Conservation (phyloP, 2,113 vertebrate species). For the Peromyscus leucopus region DNA sequence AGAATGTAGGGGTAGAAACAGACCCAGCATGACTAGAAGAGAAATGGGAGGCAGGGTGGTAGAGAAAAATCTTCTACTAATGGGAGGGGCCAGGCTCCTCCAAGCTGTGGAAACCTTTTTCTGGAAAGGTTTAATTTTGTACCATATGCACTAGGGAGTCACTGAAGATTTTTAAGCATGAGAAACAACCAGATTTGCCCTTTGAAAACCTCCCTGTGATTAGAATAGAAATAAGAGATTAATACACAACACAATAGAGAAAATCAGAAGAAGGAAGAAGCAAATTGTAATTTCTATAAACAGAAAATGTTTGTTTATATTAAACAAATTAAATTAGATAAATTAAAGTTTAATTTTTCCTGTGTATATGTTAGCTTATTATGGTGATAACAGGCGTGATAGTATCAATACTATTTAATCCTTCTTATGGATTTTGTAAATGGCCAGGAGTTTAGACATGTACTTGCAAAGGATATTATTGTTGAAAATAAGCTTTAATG, state of each 20-base stretch:
- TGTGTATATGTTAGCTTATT: not conserved
- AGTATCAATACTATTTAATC: not conserved
- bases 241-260: not conserved
- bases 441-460: not conserved
- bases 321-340: too few species aligned
- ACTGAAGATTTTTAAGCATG: not conserved
- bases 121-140: not conserved
- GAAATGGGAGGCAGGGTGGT: fast-evolving
- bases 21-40: not conserved
- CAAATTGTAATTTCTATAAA: not conserved
- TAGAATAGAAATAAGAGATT: not conserved
- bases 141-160: not conserved
- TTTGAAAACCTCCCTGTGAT: not conserved
- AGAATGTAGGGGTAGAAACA: not conserved
- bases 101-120: not conserved
- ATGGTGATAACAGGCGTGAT: not conserved
- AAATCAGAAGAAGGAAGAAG: not conserved
- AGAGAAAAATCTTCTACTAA: not conserved
- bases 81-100: not conserved
- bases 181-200: not conserved
- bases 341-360: not conserved
- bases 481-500: not conserved
- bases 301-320: not conserved
- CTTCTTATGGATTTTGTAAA: not conserved
- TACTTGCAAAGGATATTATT: not conserved